Conservation (phyloP, 2,113 vertebrate genomes). For the Orthonyx spaldingii region DNA sequence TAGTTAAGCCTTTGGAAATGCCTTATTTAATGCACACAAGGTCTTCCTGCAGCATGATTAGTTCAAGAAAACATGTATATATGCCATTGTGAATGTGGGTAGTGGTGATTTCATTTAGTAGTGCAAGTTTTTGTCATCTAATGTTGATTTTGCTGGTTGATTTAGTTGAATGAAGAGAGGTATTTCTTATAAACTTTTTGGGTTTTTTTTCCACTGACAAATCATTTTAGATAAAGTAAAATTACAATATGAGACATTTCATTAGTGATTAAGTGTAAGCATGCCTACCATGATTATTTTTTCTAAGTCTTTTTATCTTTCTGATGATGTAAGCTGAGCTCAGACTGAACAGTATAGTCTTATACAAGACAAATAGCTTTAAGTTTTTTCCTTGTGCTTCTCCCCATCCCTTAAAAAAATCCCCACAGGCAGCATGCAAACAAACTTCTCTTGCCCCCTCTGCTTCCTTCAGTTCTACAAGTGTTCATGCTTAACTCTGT, state of each 20-base stretch:
- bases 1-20: neutral
- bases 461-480: neutral
- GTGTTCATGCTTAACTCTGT: neutral
- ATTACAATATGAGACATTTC: neutral
- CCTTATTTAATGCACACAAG: neutral
- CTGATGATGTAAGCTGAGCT: neutral
- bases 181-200: neutral
- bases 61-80: neutral
- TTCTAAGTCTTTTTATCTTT: neutral
- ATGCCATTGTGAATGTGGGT: neutral
- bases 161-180: neutral
- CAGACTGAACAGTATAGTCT: neutral
- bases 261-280: neutral
- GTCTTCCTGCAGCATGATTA: neutral
- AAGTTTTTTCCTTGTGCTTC: neutral
- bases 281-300: neutral
- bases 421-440: neutral
- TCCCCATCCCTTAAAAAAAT: neutral
- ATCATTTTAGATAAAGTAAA: neutral
- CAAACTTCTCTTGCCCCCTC: neutral
- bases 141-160: neutral
- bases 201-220: neutral
- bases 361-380: conserved; percentile 33
- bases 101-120: neutral
- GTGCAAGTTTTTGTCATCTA: neutral